Percentiles rank a stretch among this genome's conserved stretches.
Conservation (phyloP, 2,888 invertebrate species). For the Drosophila borealis region DNA sequence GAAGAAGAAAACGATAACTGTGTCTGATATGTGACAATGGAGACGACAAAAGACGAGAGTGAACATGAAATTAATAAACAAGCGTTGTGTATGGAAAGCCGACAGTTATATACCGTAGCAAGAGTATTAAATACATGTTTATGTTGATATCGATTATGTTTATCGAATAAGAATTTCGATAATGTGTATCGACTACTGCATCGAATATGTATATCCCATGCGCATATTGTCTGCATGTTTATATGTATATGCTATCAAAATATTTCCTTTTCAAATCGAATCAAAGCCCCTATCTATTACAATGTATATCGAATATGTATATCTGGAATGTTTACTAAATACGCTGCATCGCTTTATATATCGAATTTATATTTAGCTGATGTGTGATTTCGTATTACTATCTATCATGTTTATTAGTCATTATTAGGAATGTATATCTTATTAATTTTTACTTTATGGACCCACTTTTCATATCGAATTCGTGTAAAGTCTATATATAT, state of each 20-base stretch:
- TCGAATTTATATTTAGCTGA: too few relatives aligned
- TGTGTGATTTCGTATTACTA: too few relatives aligned
- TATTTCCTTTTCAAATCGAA: not conserved
- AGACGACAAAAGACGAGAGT: slow-evolving; percentile 18
- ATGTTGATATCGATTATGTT: not conserved
- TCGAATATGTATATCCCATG: too few relatives aligned
- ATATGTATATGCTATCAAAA: not conserved
- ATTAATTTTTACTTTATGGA: too few relatives aligned
- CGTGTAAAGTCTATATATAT: too few relatives aligned
- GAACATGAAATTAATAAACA: not conserved
- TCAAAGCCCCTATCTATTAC: too few relatives aligned
- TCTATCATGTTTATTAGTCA: too few relatives aligned
- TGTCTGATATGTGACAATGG: slow-evolving; percentile 19
- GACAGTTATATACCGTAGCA: slow-evolving; percentile 13
- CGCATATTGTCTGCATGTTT: not conserved
- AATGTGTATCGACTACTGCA: not conserved
- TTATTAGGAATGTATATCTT: too few relatives aligned
- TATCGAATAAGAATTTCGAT: not conserved
- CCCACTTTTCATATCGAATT: not conserved
- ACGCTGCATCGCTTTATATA: too few relatives aligned
- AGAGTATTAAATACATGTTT: not conserved
- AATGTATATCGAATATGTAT: not conserved
- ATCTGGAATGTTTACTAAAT: too few relatives aligned
- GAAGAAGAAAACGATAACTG: not conserved
- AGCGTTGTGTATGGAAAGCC: not conserved